Evolutionary conservation across 2,888 invertebrate genomes (phyloP), one percentile per base, ranked within the genome.

Genomic region (Trichopoda pennipes): DNA sequence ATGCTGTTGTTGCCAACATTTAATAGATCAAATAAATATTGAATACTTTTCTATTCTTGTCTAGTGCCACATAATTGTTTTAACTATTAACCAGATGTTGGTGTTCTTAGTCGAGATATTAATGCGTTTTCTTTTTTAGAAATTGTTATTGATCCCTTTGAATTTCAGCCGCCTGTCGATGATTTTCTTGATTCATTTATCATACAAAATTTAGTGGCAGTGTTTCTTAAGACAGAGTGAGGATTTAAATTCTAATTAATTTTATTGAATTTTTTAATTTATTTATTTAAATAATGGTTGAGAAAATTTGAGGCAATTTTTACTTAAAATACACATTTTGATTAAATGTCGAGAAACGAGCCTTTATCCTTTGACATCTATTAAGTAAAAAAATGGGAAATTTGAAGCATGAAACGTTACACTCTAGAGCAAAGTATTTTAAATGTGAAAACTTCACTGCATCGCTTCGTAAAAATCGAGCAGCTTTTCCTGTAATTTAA

Each of bases 41-140:
- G 0, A 9, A 23, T 4, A 23, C 14, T 38, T 51, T 21, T 53
- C 42, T 12, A 28, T 28, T 42, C 2, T 68, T 16, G 14, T 28
- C 7, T 28, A 42, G 42, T 28, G 44, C 2, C 19, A 23, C 38
- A 28, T 70, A 72, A 61, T 44, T 42, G 42, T 53, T 42, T 17
- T 12, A 42, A 21, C 19, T 53, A 44, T 74, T 47, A 35, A 63
- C 14, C 63, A 74, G 63, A 35, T 74, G 73, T 47, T 74, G 73
- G 55, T 56, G 19, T 42, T 55, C 16, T 73, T 55, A 44, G 53
- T 64, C n/a, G 12, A 3, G 6, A 1, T 14, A 21, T 44, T 44
- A 55, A 23, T 73, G 32, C 35, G 9, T 28, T 14, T 38, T 61
- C 21, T 16, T 42, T 23, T 23, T 68, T 21, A 4, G 17, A 55